Percentiles rank a stretch among this genome's conserved stretches.
Evolutionary conservation across 1,140 invertebrate species (phyloP).

Genomic region (Sarcophaga peregrina): DNA sequence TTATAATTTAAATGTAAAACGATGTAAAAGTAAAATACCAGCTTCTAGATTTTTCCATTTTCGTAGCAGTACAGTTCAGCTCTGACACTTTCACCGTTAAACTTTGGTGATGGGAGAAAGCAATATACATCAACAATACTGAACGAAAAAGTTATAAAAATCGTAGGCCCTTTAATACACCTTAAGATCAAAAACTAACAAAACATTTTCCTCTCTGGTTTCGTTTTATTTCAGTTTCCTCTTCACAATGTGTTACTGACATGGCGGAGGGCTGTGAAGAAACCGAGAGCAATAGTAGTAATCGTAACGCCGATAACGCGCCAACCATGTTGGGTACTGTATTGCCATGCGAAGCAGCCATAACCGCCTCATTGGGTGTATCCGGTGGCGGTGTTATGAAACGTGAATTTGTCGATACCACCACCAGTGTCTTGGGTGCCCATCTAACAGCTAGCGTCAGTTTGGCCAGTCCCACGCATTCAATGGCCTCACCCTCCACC

Average conservation of each 20-base stretch:
- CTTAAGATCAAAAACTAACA: no score
- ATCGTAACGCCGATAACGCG: slow-evolving; percentile 45
- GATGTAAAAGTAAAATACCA: no score
- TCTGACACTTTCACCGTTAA: no score
- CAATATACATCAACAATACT: no score
- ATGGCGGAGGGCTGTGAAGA: slow-evolving; percentile 67
- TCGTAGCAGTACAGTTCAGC: no score
- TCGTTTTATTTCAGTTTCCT: slow-evolving; percentile 7
- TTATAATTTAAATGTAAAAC: no score
- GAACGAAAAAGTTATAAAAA: no score
- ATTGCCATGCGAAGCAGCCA: slow-evolving; percentile 63
- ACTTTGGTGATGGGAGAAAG: no score
- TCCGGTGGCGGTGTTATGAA: slow-evolving; percentile 53
- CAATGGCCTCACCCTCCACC: slow-evolving; percentile 25
- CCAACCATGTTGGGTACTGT: slow-evolving; percentile 64
- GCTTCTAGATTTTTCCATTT: no score
- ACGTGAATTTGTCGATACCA: slow-evolving; percentile 61
- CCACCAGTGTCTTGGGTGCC: slow-evolving; percentile 52
- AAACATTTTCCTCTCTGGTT: not conserved
- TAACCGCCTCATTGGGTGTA: slow-evolving; percentile 47
- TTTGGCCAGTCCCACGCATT: slow-evolving; percentile 32
- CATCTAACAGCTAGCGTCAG: slow-evolving; percentile 37
- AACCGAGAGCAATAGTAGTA: slow-evolving; percentile 52
- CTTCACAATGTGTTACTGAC: slow-evolving; percentile 49
- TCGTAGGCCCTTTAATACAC: no score